Evolutionary conservation across 2,113 vertebrate genomes (phyloP), one percentile per base, ranked within the genome.

Genomic region (Urocitellus parryii): DNA sequence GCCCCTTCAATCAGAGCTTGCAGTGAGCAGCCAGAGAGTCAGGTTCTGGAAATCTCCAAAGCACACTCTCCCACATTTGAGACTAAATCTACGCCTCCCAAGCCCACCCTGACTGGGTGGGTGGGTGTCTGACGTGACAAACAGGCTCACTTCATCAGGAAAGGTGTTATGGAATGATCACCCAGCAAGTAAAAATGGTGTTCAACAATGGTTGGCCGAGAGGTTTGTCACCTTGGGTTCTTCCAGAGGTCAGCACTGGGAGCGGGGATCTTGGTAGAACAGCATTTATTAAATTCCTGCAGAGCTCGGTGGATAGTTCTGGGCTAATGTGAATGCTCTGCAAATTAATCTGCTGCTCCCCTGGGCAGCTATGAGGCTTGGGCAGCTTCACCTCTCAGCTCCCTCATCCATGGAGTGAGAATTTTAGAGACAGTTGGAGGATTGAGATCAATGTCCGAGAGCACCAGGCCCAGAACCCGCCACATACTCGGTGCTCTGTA

Each of bases 151-250:
- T 94, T 58, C 13, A 14, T 25, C 3, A 56, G 42, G 0, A 90
- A 37, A 34, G 8, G 51, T 1, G 0, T 37, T 93, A 51, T 24
- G 63, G 72, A 0, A 25, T 42, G 37, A 29, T 65, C 87, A 56
- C 70, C 0, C 39, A 91, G 91, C 4, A 25, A 22, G 2, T 63
- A 87, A 24, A 95, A 89, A 94, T n/a, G 0, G 0, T 17, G 9
- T 8, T 90, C 42, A 13, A 27, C 53, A 1, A 67, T 17, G 37
- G 27, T 39, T 61, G 88, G 4, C 53, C 93, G 87, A 32, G 37
- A 93, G 18, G 92, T 94, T 48, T 73, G 2, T 56, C 73, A 95
- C 56, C 81, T 56, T 83, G 25, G 85, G n/a, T 45, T 94, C n/a
- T 94, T 11, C 61, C 8, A 61, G 24, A 63, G 61, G 58, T 22